phyloP scores from a whole-genome alignment of 2,113 vertebrate species.

The Casuarius casuarius region DNA sequence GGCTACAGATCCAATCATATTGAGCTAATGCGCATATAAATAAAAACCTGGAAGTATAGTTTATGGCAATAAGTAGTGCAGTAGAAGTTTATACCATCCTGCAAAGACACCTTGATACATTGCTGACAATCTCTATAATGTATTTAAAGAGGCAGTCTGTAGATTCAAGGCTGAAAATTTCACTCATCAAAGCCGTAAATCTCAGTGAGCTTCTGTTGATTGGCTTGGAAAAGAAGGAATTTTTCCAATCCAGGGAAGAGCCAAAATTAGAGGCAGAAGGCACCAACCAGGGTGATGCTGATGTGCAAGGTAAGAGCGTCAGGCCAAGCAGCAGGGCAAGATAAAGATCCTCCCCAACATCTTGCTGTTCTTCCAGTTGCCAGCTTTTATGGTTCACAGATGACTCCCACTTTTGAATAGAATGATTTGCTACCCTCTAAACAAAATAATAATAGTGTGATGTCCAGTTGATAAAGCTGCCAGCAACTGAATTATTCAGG shows the following conservation, averaged over 20 bases:
- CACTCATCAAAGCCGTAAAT: conserved; percentile 73
- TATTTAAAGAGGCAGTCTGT: conserved; percentile 76
- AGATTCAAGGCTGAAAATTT: conserved; percentile 68
- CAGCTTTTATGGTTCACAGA: conserved; percentile 8
- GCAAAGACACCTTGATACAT: conserved; percentile 86
- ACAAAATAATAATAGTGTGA: not conserved
- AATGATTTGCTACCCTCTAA: conserved; percentile 31
- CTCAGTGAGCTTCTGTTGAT: conserved; percentile 59
- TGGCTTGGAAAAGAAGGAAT: conserved; percentile 65
- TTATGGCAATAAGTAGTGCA: conserved; percentile 84
- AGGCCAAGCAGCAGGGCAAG: not conserved
- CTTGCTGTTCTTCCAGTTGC: not conserved
- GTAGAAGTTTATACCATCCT: conserved; percentile 81
- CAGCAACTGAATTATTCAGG: conserved; percentile 31
- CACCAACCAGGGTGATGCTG: not conserved
- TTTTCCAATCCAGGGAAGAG: conserved; percentile 30
- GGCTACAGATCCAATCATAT: conserved; percentile 84
- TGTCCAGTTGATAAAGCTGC: conserved; percentile 35
- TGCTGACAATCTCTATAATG: conserved; percentile 82
- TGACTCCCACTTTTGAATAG: not conserved
- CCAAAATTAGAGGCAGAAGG: not conserved
- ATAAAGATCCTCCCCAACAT: not conserved
- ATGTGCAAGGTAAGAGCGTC: not conserved
- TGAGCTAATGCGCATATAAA: conserved; percentile 86
- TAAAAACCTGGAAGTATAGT: conserved; percentile 83